A percentile compares a stretch with the other conserved stretches of the same genome.
These are phyloP conservation scores for Galerucella nymphaeae DNA, from an alignment of 2,888 invertebrate species.

Conservation along the genomic window DNA sequence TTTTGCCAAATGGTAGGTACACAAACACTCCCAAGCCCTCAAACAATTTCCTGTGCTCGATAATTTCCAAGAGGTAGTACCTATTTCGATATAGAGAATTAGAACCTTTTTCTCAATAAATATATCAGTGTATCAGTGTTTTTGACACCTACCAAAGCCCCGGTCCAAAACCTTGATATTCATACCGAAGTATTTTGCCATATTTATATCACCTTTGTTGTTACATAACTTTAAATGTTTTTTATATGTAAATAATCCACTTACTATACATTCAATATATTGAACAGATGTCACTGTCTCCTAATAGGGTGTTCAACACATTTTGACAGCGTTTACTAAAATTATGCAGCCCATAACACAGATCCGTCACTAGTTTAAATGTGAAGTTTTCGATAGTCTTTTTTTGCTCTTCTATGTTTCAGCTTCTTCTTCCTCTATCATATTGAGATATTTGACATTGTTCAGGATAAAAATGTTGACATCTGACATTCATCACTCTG, in stretches of 20 bases:
- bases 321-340: too few species aligned
- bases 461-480: too few species aligned
- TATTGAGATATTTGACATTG: too few species aligned
- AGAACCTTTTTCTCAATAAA: too few species aligned
- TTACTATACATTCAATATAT: conserved; percentile 14
- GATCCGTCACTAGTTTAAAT: too few species aligned
- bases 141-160: not conserved
- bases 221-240: conserved; percentile 25
- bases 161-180: conserved; percentile 20
- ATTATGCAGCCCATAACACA: too few species aligned
- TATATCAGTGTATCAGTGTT: not conserved
- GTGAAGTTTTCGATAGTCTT: too few species aligned
- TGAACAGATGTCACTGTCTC: not conserved
- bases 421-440: too few species aligned
- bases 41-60: not conserved
- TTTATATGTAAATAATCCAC: conserved; percentile 38
- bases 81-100: too few species aligned
- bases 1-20: not conserved
- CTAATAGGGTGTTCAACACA: not conserved
- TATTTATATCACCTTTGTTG: conserved; percentile 27
- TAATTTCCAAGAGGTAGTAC: too few species aligned
- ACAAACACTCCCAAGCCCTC: not conserved
- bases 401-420: too few species aligned
- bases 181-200: conserved; percentile 37
- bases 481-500: too few species aligned